A percentile compares a stretch with the other conserved stretches of the same genome.
phyloP scores from a whole-genome alignment of 2,113 vertebrate genomes.

The Panurus biarmicus region DNA sequence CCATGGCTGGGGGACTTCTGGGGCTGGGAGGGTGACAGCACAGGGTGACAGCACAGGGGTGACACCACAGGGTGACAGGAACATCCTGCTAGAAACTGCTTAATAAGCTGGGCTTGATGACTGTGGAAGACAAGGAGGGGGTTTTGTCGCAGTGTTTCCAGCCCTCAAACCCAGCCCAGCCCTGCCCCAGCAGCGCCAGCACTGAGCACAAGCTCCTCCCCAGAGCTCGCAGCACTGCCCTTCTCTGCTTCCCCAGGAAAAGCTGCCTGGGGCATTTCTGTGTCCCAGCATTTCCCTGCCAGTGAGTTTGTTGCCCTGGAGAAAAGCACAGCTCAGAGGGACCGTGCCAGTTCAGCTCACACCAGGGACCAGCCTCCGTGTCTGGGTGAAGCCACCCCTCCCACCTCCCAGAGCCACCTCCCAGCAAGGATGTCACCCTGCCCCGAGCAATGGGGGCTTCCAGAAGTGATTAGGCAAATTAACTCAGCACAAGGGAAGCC shows the following conservation, averaged over 20 bases:
- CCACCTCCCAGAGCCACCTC: background rate
- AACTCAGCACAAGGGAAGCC: background rate
- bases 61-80: background rate
- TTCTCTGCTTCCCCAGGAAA: background rate
- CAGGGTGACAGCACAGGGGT: too few relatives aligned
- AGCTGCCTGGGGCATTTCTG: background rate
- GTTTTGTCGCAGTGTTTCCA: background rate
- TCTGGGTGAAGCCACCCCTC: background rate
- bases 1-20: background rate
- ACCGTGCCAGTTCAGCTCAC: background rate
- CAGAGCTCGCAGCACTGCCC: background rate
- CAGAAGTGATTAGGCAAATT: background rate
- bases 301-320: background rate
- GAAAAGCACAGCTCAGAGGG: background rate
- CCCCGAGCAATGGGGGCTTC: background rate
- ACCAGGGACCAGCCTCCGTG: background rate
- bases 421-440: background rate
- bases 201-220: background rate
- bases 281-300: background rate
- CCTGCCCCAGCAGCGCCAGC: too few relatives aligned
- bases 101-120: background rate
- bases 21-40: background rate
- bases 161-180: background rate
- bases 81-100: background rate
- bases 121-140: background rate